Percentiles rank a stretch among this genome's conserved stretches.
Conservation (phyloP, 2,113 vertebrate species). For the Oryzias melastigma region DNA sequence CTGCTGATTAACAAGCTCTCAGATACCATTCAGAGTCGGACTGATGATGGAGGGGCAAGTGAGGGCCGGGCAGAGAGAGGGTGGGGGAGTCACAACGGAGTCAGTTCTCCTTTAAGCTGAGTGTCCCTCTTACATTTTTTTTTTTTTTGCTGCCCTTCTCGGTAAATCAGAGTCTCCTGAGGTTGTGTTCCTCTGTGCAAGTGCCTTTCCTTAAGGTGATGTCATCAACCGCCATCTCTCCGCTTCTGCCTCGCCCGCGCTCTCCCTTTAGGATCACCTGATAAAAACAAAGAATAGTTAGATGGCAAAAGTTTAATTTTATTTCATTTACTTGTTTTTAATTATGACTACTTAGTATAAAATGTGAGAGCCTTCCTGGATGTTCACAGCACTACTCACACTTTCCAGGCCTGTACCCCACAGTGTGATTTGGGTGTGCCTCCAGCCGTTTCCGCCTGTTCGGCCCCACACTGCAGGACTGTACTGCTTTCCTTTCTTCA, state of each 20-base stretch:
- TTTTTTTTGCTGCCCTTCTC: slow-evolving; percentile 29
- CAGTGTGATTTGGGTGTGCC: slow-evolving; percentile 86
- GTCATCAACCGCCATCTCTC: slow-evolving; percentile 92
- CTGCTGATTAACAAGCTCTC: slow-evolving; percentile 20
- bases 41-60: background rate
- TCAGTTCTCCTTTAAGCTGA: slow-evolving; percentile 62
- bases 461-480: slow-evolving; percentile 90
- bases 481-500: slow-evolving; percentile 80
- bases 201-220: slow-evolving; percentile 86
- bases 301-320: background rate
- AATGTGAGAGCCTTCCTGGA: background rate
- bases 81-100: slow-evolving; percentile 44
- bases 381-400: slow-evolving; percentile 78
- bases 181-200: slow-evolving; percentile 84
- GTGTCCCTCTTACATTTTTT: slow-evolving; percentile 32
- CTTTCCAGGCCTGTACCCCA: slow-evolving; percentile 82
- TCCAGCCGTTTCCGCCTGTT: slow-evolving; percentile 88
- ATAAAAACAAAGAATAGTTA: slow-evolving; percentile 14
- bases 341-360: background rate
- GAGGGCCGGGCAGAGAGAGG: slow-evolving; percentile 36
- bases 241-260: slow-evolving; percentile 80
- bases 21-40: slow-evolving; percentile 22
- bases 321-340: too few species aligned
- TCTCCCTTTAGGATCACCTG: slow-evolving; percentile 96
- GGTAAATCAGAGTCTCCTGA: slow-evolving; percentile 69